Base-by-base conservation (phyloP, 2,797 vertebrate genomes). In the Gallinago solitaria region DNA sequence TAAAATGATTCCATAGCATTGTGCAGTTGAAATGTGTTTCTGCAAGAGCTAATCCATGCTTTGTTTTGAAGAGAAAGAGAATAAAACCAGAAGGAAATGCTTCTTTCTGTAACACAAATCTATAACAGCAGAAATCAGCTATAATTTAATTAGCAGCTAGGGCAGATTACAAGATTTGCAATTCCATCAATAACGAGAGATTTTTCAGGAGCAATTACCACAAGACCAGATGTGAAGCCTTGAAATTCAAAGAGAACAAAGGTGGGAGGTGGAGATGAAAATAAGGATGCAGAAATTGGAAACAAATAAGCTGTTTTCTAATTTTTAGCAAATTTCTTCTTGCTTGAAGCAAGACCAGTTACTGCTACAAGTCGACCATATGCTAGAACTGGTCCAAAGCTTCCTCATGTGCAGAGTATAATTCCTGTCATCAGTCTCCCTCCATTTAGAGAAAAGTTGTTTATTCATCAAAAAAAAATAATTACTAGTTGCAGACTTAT, bases 61-160 rank as follows among this genome's bases (percentile, higher is more conserved):
- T 59, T 39, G 18, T 50, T 71, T 90, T 63, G 76, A 79, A 47
- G 6, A 90, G n/a, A 51, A 28, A 80, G 70, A 47, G 43, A 85
- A 79, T 50, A 20, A 89, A 96, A 91, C 65, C 32, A 50, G 67
- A 84, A 35, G 63, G 81, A 93, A 93, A 93, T 81, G 64, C 81
- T 93, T 91, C 65, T 89, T 96, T 86, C 76, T 92, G 65, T 77
- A 56, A 84, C 51, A 74, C 53, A 74, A 83, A 86, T 57, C 69
- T 57, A 16, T 67, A 89, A 60, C 54, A 37, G 81, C 61, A 86
- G 45, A 71, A 94, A 67, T 94, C 84, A 75, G 65, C 69, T 94
- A 87, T 94, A 92, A 93, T 97, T 96, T 93, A 97, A 97, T 96
- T 95, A 95, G 78, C 73, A 95, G 79, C 90, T 94, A 48, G 14